Evolutionary conservation across 2,797 vertebrate species (phyloP), one percentile per base, ranked within the genome.

Genomic region (Platalea minor): DNA sequence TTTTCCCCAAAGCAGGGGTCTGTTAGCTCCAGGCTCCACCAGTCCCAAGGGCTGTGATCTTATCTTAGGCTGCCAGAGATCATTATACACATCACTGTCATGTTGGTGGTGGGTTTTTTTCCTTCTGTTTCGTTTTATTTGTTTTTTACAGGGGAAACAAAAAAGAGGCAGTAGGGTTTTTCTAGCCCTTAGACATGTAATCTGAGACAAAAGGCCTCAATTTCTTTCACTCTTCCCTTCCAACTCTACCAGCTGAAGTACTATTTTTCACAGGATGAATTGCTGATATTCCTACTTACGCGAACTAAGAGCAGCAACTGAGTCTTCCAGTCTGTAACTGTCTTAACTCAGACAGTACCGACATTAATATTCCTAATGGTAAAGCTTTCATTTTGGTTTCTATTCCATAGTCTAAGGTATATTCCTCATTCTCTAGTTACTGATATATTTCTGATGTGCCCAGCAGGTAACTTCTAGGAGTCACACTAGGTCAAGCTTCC

Each of bases 1-100:
- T 94, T 95, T 95, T 84, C 87, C 87, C 94, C 91, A 95, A 97
- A 95, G 93, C 93, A 93, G 91, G 78, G 81, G 88, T 96, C 92
- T 4, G 1, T 45, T 92, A 92, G 91, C 95, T 96, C 75, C 92
- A 81, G 96, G 91, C 94, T 94, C 65, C 85, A 59, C 39, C 81
- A 72, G 64, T 92, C 95, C 90, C 93, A 92, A 46, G 85, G 92
- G 95, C 87, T 78, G 81, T 92, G 92, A 96, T 96, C 95, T 94
- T 94, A 95, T 92, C 93, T 92, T 37, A 17, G 87, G 50, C 95
- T 96, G 92, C 88, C 92, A 96, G 85, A 95, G 87, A 94, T 91
- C 88, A 87, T 96, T 95, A 95, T 90, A 79, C 88, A 87, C 74
- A 95, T 94, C 94, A 92, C 95, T 95, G 94, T 94, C 95, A 78